Percentiles rank a stretch among this genome's conserved stretches.
These are phyloP conservation scores for Zosterops borbonicus DNA, from an alignment of 2,113 vertebrate genomes.

Conservation along the genomic window DNA sequence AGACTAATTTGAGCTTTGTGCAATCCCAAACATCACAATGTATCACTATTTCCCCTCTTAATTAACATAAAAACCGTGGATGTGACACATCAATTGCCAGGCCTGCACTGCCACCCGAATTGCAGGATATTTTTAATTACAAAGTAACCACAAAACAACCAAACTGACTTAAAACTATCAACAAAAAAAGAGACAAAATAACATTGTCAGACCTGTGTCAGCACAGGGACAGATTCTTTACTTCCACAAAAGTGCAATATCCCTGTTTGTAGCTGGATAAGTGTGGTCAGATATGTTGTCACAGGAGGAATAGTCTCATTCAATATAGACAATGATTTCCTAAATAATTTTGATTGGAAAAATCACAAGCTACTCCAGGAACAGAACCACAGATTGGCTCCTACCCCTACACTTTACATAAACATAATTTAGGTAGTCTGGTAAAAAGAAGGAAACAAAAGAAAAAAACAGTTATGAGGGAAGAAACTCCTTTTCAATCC, in stretches of 20 bases:
- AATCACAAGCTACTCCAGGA: not conserved
- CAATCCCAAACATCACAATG: not conserved
- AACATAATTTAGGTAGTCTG: not conserved
- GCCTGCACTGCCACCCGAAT: not conserved
- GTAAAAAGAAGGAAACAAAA: not conserved
- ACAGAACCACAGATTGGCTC: not conserved
- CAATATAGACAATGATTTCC: not conserved
- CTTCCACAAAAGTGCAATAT: not conserved
- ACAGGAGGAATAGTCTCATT: not conserved
- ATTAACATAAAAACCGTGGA: not conserved
- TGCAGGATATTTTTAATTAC: not conserved
- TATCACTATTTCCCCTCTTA: not conserved
- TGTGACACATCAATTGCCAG: not conserved
- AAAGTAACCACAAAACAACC: not conserved
- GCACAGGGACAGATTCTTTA: not conserved
- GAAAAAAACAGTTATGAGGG: not conserved
- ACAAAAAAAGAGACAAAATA: not conserved
- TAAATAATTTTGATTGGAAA: not conserved
- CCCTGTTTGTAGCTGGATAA: not conserved
- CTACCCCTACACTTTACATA: fast-evolving
- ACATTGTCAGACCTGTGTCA: not conserved
- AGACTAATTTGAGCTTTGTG: not conserved
- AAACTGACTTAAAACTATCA: not conserved
- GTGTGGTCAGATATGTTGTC: fast-evolving
- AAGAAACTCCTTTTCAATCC: not conserved